A percentile compares a stretch with the other conserved stretches of the same genome.
phyloP scores from a whole-genome alignment of 2,888 invertebrate species.

The Troilus luridus region DNA sequence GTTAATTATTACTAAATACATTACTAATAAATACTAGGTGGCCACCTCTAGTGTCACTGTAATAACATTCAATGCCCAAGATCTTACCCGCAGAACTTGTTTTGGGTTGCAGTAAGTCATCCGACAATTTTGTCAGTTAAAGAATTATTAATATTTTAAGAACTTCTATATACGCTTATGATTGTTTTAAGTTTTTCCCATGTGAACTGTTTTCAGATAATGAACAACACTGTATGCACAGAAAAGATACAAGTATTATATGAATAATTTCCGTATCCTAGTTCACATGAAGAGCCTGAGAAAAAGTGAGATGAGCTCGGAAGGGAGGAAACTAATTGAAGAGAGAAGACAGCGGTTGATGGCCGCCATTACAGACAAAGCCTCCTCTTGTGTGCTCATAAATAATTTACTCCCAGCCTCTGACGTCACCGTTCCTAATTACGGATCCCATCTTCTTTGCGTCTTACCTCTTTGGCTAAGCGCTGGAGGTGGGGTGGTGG shows the following conservation, averaged over 20 bases:
- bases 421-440: slow-evolving; percentile 29
- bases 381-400: slow-evolving; percentile 21
- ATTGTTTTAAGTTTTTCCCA: too few relatives aligned
- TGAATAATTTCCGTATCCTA: not conserved
- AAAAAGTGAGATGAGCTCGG: slow-evolving; percentile 5
- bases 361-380: slow-evolving; percentile 33
- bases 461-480: slow-evolving; percentile 22
- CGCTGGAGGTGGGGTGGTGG: not conserved
- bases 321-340: not conserved
- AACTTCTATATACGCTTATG: too few relatives aligned
- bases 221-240: too few relatives aligned
- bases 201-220: too few relatives aligned
- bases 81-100: too few relatives aligned
- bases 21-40: too few relatives aligned
- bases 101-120: too few relatives aligned
- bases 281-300: not conserved
- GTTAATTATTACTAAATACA: too few relatives aligned
- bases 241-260: not conserved
- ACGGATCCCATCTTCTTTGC: not conserved
- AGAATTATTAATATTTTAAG: too few relatives aligned
- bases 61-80: too few relatives aligned
- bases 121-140: too few relatives aligned
- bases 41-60: too few relatives aligned
- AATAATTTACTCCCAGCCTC: slow-evolving; percentile 22
- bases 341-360: not conserved